Conservation (phyloP, 1,140 invertebrate species). For the Leucophenga varia region DNA sequence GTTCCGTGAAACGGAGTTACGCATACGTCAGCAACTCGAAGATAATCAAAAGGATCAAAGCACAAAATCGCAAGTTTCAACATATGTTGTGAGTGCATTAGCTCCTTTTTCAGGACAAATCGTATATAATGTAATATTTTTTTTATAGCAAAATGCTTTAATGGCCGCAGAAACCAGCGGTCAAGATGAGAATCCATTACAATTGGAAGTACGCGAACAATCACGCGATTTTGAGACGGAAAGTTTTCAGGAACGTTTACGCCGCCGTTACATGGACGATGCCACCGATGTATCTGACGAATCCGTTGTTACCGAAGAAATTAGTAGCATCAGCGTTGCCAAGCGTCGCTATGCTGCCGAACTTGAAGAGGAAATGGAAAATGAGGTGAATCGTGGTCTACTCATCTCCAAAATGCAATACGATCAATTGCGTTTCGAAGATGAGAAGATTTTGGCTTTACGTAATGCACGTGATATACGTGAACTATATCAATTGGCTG, state of each 20-base stretch:
- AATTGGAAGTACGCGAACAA: slow-evolving; percentile 11
- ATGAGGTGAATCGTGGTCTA: slow-evolving; percentile 41
- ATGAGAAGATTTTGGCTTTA: slow-evolving; percentile 41
- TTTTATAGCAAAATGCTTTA: no score
- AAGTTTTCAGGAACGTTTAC: slow-evolving; percentile 8
- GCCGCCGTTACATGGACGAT: slow-evolving; percentile 33
- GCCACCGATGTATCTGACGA: slow-evolving; percentile 38
- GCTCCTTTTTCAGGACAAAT: no score
- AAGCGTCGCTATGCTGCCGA: slow-evolving; percentile 42
- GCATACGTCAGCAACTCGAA: slow-evolving; percentile 43
- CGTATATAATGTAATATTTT: no score
- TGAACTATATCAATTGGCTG: slow-evolving; percentile 48
- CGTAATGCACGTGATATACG: slow-evolving; percentile 45
- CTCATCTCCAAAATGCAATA: slow-evolving; percentile 47
- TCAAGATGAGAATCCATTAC: no score
- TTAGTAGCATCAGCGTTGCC: slow-evolving; percentile 36
- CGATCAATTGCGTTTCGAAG: slow-evolving; percentile 46
- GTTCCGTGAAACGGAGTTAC: slow-evolving; percentile 48
- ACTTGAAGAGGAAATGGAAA: slow-evolving; percentile 44
- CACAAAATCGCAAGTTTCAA: no score
- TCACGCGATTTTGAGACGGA: slow-evolving; percentile 21
- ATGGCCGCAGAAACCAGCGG: no score
- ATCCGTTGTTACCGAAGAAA: slow-evolving; percentile 29
- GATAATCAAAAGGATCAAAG: no score
- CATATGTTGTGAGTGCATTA: no score